Conservation (phyloP, 2,888 invertebrate species). For the Leptura quadrifasciata region DNA sequence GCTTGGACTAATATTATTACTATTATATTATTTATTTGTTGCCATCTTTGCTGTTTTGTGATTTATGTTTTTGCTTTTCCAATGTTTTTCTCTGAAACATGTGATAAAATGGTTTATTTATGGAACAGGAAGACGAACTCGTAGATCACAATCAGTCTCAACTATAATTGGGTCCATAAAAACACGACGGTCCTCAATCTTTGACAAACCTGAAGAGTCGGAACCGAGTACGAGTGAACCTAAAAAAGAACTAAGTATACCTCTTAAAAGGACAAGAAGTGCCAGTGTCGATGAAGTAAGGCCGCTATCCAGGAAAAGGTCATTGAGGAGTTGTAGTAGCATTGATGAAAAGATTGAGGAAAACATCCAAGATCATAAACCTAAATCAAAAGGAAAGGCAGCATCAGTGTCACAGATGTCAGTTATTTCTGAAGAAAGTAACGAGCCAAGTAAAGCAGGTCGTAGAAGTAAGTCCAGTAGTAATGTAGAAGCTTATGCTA, state of each 20-base stretch:
- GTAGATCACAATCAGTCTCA: constrained; percentile 21
- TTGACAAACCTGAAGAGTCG: constrained; percentile 23
- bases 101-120: constrained; percentile 8
- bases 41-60: background rate
- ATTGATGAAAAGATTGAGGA: constrained; percentile 32
- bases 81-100: no score
- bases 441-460: constrained; percentile 16
- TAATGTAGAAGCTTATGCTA: constrained; percentile 56
- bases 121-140: constrained; percentile 19
- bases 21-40: no score
- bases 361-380: constrained; percentile 2
- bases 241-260: background rate
- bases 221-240: constrained; percentile 32
- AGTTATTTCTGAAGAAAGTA: constrained; percentile 51
- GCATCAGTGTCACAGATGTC: constrained; percentile 49
- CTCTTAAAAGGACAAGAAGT: constrained; percentile 50
- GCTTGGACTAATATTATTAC: no score
- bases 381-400: constrained; percentile 42
- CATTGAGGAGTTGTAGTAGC: constrained; percentile 52
- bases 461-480: constrained; percentile 45
- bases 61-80: background rate
- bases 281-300: constrained; percentile 53
- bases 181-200: background rate
- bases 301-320: constrained; percentile 42
- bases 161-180: background rate